Evolutionary conservation across 1,140 invertebrate species (phyloP).

Genomic region (Dufourea novaeangliae): DNA sequence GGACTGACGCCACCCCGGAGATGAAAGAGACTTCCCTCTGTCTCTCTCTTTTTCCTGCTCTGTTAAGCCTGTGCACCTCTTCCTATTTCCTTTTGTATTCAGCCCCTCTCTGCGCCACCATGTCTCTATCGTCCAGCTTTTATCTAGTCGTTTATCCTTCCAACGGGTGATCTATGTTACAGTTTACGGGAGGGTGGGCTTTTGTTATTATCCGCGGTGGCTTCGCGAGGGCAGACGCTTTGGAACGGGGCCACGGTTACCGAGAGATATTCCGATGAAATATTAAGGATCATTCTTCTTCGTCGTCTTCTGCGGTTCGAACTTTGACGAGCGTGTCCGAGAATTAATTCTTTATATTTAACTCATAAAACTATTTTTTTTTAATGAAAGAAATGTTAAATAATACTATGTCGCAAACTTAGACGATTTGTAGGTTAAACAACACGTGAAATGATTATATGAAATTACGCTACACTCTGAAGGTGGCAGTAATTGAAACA

Average conservation of each 20-base stretch:
- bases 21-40: slow-evolving; percentile 45
- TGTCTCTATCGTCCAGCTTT: slow-evolving; percentile 15
- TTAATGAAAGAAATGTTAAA: too few relatives aligned
- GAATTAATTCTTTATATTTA: too few relatives aligned
- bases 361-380: too few relatives aligned
- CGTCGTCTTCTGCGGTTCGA: too few relatives aligned
- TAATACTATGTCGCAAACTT: too few relatives aligned
- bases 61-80: neutral
- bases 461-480: too few relatives aligned
- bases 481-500: too few relatives aligned
- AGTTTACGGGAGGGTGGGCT: slow-evolving; percentile 30
- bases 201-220: slow-evolving; percentile 18
- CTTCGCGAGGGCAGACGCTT: neutral
- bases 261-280: neutral
- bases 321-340: too few relatives aligned
- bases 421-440: too few relatives aligned
- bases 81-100: neutral
- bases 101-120: neutral
- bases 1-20: slow-evolving; percentile 39
- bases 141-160: slow-evolving; percentile 25
- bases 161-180: slow-evolving; percentile 25
- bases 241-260: neutral
- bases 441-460: too few relatives aligned
- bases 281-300: too few relatives aligned
- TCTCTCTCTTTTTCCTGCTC: neutral